A percentile compares a stretch with the other conserved stretches of the same genome.
phyloP scores from a whole-genome alignment of 2,888 invertebrate genomes.

The Lasioglossum vierecki region DNA sequence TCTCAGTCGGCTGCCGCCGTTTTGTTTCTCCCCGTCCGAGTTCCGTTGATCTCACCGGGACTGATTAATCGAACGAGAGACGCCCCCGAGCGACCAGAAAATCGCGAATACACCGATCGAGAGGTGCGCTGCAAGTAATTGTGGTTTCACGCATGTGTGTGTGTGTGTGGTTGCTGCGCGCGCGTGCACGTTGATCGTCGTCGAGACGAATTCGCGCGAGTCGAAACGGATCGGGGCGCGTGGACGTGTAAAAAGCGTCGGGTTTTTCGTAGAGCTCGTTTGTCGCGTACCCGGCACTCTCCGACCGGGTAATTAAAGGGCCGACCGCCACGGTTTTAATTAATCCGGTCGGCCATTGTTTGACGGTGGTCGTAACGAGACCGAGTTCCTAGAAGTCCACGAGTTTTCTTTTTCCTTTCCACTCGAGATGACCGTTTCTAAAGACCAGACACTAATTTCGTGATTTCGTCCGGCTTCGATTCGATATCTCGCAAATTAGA shows the following conservation, averaged over 20 bases:
- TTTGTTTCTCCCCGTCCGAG: neutral
- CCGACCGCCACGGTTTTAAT: slow-evolving; percentile 17
- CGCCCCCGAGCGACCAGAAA: slow-evolving; percentile 37
- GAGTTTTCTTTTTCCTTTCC: neutral
- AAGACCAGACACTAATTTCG: neutral
- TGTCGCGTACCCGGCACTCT: slow-evolving; percentile 16
- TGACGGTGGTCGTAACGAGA: neutral
- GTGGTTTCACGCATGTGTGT: slow-evolving; percentile 26
- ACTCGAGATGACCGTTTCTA: neutral
- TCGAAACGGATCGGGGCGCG: slow-evolving; percentile 20
- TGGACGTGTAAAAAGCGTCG: slow-evolving; percentile 25
- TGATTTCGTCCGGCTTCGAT: neutral
- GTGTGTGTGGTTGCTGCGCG: neutral
- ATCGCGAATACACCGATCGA: slow-evolving; percentile 34
- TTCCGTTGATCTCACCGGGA: slow-evolving; percentile 31
- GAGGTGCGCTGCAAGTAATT: slow-evolving; percentile 32
- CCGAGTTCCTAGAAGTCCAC: neutral
- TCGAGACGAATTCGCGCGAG: slow-evolving; percentile 11
- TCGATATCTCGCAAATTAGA: neutral
- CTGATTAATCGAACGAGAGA: slow-evolving; percentile 47
- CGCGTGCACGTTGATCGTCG: neutral
- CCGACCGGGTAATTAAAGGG: slow-evolving; percentile 20
- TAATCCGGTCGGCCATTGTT: slow-evolving; percentile 12
- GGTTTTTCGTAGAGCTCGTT: slow-evolving; percentile 4
- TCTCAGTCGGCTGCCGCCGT: neutral